A percentile compares a stretch with the other conserved stretches of the same genome.
Conservation (phyloP, 2,888 invertebrate genomes). For the Abrostola triplasia region DNA sequence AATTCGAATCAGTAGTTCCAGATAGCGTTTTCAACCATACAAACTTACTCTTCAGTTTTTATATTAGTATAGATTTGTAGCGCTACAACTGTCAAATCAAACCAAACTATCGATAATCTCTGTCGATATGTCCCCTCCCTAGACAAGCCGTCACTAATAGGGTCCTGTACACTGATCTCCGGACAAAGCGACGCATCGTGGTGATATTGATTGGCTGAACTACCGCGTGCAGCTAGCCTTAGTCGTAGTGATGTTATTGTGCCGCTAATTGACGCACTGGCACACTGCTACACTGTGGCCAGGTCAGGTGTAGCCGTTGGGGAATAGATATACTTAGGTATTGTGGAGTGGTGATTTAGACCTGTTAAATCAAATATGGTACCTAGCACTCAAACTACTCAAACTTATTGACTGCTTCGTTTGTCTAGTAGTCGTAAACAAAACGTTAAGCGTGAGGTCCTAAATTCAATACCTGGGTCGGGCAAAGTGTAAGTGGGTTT, state of each 20-base stretch:
- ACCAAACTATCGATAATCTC: slow-evolving; percentile 48
- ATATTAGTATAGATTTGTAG: background rate
- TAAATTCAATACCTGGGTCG: no score
- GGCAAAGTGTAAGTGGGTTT: no score
- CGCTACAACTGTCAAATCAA: slow-evolving; percentile 2
- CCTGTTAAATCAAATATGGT: no score
- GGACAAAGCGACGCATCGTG: slow-evolving; percentile 49
- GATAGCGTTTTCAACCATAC: no score
- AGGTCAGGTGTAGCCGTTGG: background rate
- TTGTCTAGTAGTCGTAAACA: no score
- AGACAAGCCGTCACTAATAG: slow-evolving; percentile 67
- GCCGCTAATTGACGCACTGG: slow-evolving; percentile 34
- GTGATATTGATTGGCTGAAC: slow-evolving; percentile 64
- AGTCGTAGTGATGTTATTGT: slow-evolving; percentile 30
- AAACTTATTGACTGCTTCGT: no score
- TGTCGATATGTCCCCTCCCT: slow-evolving; percentile 56
- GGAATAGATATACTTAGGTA: background rate
- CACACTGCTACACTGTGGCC: slow-evolving; percentile 20
- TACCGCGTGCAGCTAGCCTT: slow-evolving; percentile 38
- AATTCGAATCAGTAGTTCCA: no score
- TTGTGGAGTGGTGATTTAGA: no score
- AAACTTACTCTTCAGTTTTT: no score
- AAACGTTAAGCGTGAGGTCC: no score
- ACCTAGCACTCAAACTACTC: no score
- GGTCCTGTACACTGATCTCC: slow-evolving; percentile 70